Base-by-base conservation (phyloP, 35 echinoderm and acorn worm genomes). In the Patiria miniata region DNA sequence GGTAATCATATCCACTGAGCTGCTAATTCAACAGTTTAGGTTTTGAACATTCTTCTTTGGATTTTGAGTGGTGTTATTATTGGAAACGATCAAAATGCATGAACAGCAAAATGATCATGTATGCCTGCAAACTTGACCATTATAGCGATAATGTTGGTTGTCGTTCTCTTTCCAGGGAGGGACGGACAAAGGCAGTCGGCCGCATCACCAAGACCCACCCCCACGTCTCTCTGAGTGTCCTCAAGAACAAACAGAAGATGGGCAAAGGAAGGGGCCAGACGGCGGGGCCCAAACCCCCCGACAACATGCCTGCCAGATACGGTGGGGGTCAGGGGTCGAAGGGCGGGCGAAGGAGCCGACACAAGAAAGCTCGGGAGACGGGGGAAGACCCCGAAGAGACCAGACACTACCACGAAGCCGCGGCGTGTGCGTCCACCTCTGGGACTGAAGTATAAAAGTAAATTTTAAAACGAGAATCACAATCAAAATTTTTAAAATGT, bases 121-220 rank as follows among this genome's bases (percentile, higher is more conserved):
- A n/a, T n/a, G n/a, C n/a, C n/a, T n/a, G n/a, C n/a, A n/a, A n/a
- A n/a, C n/a, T n/a, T n/a, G 12, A 47, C 42, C 12, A 12, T 6
- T 4, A 47, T 47, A 47, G 12, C 12, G 12, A 3, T 40, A 37
- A 40, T 16, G 30, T 39, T 47, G 7, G 16, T 39, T 79, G 14
- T 51, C 51, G 39, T 82, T 82, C 19, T 18, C 57, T 57, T 78
- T 68, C 44, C 79, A 99, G 96, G 87, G 96, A 99, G 79, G 96
- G 96, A 52, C 91, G 90, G 78, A 99, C 96, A 5, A 99, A 99
- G 90, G 96, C 96, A 7, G 96, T 99, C 17, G 96, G 96, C 68
- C 94, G 91, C 33, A 95, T 99, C 60, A 91, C 77, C 44, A 99
- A 90, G 87, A 92, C 92, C 23, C 89, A 78, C 56, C 96, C 96